These are phyloP conservation scores for Catharus bicknelli DNA, from an alignment of 2,113 vertebrate species.

Conservation along the genomic window DNA sequence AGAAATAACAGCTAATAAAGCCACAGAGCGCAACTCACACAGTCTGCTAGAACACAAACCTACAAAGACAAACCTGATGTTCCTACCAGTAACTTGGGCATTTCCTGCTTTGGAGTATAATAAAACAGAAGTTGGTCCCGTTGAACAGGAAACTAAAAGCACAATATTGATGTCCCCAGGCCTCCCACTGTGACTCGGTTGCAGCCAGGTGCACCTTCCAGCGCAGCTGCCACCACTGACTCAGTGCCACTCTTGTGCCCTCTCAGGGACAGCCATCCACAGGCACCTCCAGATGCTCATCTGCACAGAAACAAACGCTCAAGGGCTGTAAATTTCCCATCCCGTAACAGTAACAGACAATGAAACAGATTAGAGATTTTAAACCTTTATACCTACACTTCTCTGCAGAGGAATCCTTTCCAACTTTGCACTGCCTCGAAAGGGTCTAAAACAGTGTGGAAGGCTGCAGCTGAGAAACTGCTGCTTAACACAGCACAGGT, in stretches of 20 bases:
- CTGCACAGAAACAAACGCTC: background rate
- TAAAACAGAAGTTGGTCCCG: background rate
- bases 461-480: background rate
- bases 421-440: fast-evolving
- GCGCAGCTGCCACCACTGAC: background rate
- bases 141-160: background rate
- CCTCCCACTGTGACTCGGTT: background rate
- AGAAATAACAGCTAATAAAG: background rate
- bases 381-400: fast-evolving
- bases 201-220: background rate
- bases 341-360: background rate
- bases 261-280: fast-evolving
- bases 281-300: background rate
- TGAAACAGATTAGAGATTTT: background rate
- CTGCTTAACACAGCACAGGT: background rate
- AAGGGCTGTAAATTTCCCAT: background rate
- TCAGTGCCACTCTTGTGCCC: fast-evolving
- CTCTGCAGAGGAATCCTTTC: background rate
- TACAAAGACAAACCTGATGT: background rate
- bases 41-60: background rate
- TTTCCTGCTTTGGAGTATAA: background rate
- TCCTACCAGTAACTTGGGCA: background rate
- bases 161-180: background rate
- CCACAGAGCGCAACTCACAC: background rate
- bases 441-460: fast-evolving